phyloP scores from a whole-genome alignment of 2,797 vertebrate species.

The Staurois parvus region DNA sequence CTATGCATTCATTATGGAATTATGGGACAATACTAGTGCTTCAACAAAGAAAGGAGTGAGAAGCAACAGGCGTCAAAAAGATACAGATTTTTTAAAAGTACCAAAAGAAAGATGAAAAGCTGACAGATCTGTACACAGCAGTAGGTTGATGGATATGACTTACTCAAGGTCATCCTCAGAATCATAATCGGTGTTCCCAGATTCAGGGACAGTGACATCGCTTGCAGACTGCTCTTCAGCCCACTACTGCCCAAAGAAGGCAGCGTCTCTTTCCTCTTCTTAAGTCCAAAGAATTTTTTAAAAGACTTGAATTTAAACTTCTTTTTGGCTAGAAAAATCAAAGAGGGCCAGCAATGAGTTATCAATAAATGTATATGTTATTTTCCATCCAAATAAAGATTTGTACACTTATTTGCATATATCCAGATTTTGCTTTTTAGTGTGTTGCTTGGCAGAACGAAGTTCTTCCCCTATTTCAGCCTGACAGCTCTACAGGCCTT shows the following conservation, averaged over 20 bases:
- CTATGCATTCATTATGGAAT: not conserved
- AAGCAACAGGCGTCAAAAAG: not conserved
- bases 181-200: constrained; percentile 70
- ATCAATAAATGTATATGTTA: not conserved
- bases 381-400: no score
- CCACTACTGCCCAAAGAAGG: constrained; percentile 66
- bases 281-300: constrained; percentile 86
- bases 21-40: not conserved
- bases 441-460: no score
- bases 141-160: constrained; percentile 63
- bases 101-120: not conserved
- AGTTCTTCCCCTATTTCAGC: no score
- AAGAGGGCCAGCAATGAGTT: not conserved
- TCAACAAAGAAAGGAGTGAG: not conserved
- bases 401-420: no score
- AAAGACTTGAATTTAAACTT: constrained; percentile 87
- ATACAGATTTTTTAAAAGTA: no score
- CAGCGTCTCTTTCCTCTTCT: constrained; percentile 77
- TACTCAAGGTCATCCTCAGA: constrained; percentile 86
- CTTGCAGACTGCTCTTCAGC: constrained; percentile 83
- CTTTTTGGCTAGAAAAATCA: constrained; percentile 80
- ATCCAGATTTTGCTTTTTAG: no score
- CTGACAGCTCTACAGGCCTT: no score
- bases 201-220: constrained; percentile 77
- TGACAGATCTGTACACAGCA: not conserved